Conservation (phyloP, 2,797 vertebrate species). For the Siniperca undulata region DNA sequence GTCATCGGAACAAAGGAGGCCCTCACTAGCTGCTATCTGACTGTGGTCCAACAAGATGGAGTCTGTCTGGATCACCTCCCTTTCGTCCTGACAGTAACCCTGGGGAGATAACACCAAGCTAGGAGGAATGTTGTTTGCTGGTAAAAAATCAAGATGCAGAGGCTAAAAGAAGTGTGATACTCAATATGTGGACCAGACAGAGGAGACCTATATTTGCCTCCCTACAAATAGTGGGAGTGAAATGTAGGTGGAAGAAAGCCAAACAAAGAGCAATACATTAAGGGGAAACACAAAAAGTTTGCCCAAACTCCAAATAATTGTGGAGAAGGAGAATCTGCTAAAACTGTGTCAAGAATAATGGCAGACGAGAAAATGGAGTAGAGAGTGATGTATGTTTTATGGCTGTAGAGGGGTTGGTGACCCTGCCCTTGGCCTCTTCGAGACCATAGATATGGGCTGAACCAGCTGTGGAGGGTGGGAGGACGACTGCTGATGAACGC, state of each 20-base stretch:
- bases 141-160: constrained; percentile 24
- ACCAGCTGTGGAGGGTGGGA: constrained; percentile 73
- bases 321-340: constrained; percentile 30
- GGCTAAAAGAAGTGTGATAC: constrained; percentile 41
- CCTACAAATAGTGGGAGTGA: constrained; percentile 30
- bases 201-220: constrained; percentile 37
- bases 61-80: constrained; percentile 70
- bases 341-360: constrained; percentile 42
- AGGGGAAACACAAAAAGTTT: constrained; percentile 10
- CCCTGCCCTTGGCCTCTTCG: constrained; percentile 58
- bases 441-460: constrained; percentile 54
- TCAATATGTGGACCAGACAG: constrained; percentile 58
- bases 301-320: constrained; percentile 32
- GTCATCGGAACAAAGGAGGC: constrained; percentile 61
- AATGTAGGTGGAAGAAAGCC: constrained; percentile 26
- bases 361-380: constrained; percentile 28
- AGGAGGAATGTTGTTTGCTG: constrained; percentile 60
- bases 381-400: constrained; percentile 71
- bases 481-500: constrained; percentile 68
- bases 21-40: constrained; percentile 71
- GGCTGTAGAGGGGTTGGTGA: constrained; percentile 51
- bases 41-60: constrained; percentile 67
- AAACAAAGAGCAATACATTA: constrained; percentile 27
- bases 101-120: constrained; percentile 58
- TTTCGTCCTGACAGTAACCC: constrained; percentile 60